Evolutionary conservation across 2,888 invertebrate genomes (phyloP).

Genomic region (Piscicola geometra): DNA sequence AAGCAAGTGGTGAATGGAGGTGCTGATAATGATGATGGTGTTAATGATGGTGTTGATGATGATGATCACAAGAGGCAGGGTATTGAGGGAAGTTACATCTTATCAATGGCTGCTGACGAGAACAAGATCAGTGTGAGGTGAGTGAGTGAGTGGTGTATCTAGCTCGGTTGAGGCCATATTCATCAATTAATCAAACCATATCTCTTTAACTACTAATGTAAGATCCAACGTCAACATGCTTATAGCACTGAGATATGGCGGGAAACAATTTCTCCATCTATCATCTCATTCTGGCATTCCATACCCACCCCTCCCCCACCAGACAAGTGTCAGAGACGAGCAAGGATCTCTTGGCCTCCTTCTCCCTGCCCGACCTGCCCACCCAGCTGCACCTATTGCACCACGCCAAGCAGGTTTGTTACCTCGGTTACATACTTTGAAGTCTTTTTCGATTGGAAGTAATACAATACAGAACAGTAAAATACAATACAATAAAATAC

Average conservation of each 20-base stretch:
- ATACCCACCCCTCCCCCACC: background rate
- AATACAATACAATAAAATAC: too few species aligned
- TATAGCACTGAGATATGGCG: too few species aligned
- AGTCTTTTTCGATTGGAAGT: too few species aligned
- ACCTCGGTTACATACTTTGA: background rate
- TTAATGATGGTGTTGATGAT: conserved; percentile 11
- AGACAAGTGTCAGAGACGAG: conserved; percentile 44
- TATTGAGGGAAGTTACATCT: conserved; percentile 46
- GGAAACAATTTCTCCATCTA: too few species aligned
- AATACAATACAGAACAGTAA: too few species aligned
- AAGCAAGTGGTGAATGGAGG: background rate
- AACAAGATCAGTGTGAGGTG: conserved; percentile 52
- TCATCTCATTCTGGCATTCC: too few species aligned
- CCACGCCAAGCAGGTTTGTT: conserved; percentile 36
- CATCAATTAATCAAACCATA: too few species aligned
- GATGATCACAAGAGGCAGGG: background rate
- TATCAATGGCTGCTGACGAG: conserved; percentile 53
- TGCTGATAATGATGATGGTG: background rate
- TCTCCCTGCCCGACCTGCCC: conserved; percentile 51
- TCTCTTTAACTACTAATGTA: too few species aligned
- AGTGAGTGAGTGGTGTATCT: too few species aligned
- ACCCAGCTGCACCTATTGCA: conserved; percentile 42
- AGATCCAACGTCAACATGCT: too few species aligned
- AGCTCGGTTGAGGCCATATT: too few species aligned
- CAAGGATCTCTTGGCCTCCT: conserved; percentile 46